Base-by-base conservation (phyloP, 2,797 vertebrate species). In the Sylvia borin region DNA sequence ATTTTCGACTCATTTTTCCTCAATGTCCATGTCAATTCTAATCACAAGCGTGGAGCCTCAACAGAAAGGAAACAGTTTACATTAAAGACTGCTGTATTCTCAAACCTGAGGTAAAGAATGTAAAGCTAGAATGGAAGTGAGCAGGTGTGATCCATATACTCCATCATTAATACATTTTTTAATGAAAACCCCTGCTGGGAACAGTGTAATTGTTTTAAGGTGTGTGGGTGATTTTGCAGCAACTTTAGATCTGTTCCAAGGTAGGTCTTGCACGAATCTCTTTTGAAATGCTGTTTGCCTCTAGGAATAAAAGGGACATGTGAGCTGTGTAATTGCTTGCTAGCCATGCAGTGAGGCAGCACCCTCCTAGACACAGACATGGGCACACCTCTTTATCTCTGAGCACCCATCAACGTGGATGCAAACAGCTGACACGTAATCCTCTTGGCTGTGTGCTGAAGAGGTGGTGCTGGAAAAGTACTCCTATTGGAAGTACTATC, bases 401-500 rank as follows among this genome's bases (percentile, higher is more conserved):
- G 96, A 79, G 91, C 90, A 88, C 91, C 57, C 94, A 92, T 94
- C 75, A 94, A 73, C 67, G 80, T 72, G 93, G 95, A 67, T 92
- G 93, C 95, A 95, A 95, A 95, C 93, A 96, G 96, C 89, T 93
- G 93, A 88, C 96, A 96, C 96, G 94, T 96, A 97, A 90, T 88
- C 95, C 84, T 85, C 79, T 77, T 85, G 85, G 81, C 77, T 97
- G 92, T 95, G 74, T 92, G 86, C 90, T 89, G 40, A 95, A 48
- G 86, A 97, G 97, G 97, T 92, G 95, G 96, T 96, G 94, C 93
- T 81, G 91, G 91, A 75, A 84, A 97, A 93, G 84, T 80, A 77
- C 91, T 97, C 85, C 84, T 83, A 25, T 54, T 85, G 86, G 65
- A 72, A 66, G 11, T 72, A 68, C 71, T 64, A 10, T 81, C 65